Base-by-base conservation (phyloP, 2,797 vertebrate genomes). In the Uromys caudimaculatus region DNA sequence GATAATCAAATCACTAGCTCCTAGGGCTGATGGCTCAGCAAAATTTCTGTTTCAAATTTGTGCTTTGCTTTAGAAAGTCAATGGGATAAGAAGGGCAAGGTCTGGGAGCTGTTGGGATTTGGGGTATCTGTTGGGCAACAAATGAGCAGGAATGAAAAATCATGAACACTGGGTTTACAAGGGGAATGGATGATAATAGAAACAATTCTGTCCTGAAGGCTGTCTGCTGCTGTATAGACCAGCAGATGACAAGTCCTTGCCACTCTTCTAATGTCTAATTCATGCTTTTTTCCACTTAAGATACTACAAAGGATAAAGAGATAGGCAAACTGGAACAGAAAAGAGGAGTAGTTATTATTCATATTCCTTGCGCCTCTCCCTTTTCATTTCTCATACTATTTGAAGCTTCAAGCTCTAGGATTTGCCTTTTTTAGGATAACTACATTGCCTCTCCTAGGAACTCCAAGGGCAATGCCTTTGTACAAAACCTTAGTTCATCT, bases 1-100 rank as follows among this genome's bases (percentile, higher is more conserved):
- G 92, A 96, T 93, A 96, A 98, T 96, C 95, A 98, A 91, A 97
- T 97, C 86, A 84, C 75, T 35, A 93, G 90, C 35, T 87, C 78
- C 52, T 94, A 81, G 86, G 89, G 58, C 35, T 97, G 95, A 95
- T 56, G 50, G 75, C 82, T 97, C 95, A 97, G 97, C 97, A 97
- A 89, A 90, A 95, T 93, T 92, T 87, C 83, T 96, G 35, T 67
- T 91, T 58, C 83, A 96, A 83, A 96, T 71, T 71, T 62, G 58
- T 71, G 54, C 32, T 96, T 95, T 90, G 79, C 56, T 54, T 93
- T 81, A 89, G 64, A 76, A 64, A 52, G 35, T 86, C 29, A 14
- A 58, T 29, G 11, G 17, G 6, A 29, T 52, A 54, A 17, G 19
- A 27, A 83, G 24, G 47, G 3, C 24, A 81, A 35, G 5, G 4